Evolutionary conservation across 2,113 vertebrate species (phyloP).

Genomic region (Xenopus laevis): DNA sequence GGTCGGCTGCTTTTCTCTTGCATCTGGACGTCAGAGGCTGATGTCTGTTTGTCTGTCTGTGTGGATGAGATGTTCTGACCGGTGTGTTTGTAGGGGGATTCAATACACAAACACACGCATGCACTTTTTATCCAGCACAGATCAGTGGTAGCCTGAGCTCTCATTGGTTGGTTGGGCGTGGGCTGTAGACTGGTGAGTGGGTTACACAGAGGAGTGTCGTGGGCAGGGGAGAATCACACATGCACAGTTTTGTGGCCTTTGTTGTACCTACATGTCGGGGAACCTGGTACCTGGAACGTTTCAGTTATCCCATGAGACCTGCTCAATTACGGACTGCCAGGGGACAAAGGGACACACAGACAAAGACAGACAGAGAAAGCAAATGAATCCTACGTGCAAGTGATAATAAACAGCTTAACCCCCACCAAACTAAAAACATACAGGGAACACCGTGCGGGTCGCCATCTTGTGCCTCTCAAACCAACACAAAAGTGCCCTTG

Average conservation of each 20-base stretch:
- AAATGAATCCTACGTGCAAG: constrained; percentile 58
- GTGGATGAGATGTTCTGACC: no score
- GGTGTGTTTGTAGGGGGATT: no score
- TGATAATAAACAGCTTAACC: neutral
- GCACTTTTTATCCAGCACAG: no score
- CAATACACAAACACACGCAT: no score
- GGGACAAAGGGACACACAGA: constrained; percentile 64
- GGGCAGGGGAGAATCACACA: constrained; percentile 30
- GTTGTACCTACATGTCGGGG: constrained; percentile 85
- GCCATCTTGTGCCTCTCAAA: neutral
- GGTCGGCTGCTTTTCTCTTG: no score
- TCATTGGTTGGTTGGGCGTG: neutral
- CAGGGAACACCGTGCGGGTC: constrained; percentile 5
- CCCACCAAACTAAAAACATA: neutral
- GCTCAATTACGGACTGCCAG: constrained; percentile 93
- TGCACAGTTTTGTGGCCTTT: constrained; percentile 30
- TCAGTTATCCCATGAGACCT: constrained; percentile 97
- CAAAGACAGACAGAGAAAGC: constrained; percentile 57
- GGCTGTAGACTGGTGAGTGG: neutral
- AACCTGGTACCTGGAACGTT: constrained; percentile 75
- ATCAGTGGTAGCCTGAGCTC: no score
- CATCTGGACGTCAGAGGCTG: no score
- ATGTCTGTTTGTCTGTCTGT: no score
- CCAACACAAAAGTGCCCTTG: neutral
- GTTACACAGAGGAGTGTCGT: neutral